Evolutionary conservation across 1,140 invertebrate genomes (phyloP), one percentile per base, ranked within the genome.

Genomic region (Octopus sinensis): DNA sequence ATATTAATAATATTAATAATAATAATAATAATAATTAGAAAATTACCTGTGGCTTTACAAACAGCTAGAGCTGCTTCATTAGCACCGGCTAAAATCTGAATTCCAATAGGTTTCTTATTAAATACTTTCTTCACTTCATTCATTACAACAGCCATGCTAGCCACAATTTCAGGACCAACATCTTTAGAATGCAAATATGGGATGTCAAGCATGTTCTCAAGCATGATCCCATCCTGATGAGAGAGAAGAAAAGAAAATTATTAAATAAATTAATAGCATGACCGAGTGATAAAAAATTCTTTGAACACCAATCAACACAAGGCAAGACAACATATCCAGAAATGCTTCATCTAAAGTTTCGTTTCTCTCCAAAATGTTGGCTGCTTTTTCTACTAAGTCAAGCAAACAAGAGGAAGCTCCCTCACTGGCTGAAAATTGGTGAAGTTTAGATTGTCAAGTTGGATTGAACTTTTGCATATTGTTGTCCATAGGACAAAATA

Each of bases 131-230:
- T 86, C 5, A 90, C 86, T 71, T 89, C 85, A 13, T 82, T 43
- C 80, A 88, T 88, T 4, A 90, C 84, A 12, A 86, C 83, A 4
- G 94, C 93, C 95, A 96, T 96, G 68, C 91, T 89, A 4, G 95
- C 92, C 2, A 92, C 92, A 23, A 92, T 92, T 90, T 96, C 95
- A 4, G 95, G 94, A 7, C 93, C 93, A 75, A 94, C 87, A 54
- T 93, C 83, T 62, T 89, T 87, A 2, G 91, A 86, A 82, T 92
- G 91, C 4, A 94, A 84, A 86, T 96, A 96, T 0, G 95, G 96
- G 17, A 95, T 87, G 88, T 96, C 96, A 88, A 96, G 93, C 95
- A 96, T 96, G 87, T 96, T 96, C 91, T 96, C 96, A 4, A 97
- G 88, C 12, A 96, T 87, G 4, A 96, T 89, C 30, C 92, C 94